Evolutionary conservation across 1,140 invertebrate genomes (phyloP).

Genomic region (Saccostrea echinata): DNA sequence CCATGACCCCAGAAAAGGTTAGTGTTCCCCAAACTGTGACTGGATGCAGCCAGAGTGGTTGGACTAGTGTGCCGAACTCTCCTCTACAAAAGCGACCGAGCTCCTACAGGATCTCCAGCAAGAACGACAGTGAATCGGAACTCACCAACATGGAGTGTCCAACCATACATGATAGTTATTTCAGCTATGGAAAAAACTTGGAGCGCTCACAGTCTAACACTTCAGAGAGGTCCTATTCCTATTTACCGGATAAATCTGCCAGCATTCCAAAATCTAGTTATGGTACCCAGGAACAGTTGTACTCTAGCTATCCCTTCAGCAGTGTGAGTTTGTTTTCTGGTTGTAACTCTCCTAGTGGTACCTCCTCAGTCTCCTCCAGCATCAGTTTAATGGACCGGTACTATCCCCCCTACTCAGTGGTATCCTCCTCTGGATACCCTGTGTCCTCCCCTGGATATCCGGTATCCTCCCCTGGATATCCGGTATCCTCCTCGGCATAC

Average conservation of each 20-base stretch:
- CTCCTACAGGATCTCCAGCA: background rate
- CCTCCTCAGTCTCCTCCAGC: background rate
- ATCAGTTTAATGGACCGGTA: background rate
- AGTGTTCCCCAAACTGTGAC: background rate
- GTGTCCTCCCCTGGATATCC: background rate
- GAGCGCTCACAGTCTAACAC: background rate
- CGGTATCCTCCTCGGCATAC: background rate
- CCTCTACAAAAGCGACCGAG: background rate
- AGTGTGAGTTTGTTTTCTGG: background rate
- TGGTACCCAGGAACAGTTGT: background rate
- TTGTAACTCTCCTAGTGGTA: background rate
- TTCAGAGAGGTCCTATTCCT: background rate
- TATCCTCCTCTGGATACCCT: background rate
- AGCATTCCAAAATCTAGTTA: background rate
- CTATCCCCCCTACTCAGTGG: background rate
- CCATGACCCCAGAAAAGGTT: background rate
- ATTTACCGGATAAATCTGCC: background rate
- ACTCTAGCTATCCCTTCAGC: background rate
- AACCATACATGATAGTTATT: background rate
- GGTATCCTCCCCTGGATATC: background rate
- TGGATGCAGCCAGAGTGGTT: background rate
- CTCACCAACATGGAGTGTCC: background rate
- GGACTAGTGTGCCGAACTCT: background rate
- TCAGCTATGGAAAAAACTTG: background rate
- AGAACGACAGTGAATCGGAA: background rate